These are phyloP conservation scores for Drosophila watanabei DNA, from an alignment of 1,140 invertebrate species.

Conservation along the genomic window DNA sequence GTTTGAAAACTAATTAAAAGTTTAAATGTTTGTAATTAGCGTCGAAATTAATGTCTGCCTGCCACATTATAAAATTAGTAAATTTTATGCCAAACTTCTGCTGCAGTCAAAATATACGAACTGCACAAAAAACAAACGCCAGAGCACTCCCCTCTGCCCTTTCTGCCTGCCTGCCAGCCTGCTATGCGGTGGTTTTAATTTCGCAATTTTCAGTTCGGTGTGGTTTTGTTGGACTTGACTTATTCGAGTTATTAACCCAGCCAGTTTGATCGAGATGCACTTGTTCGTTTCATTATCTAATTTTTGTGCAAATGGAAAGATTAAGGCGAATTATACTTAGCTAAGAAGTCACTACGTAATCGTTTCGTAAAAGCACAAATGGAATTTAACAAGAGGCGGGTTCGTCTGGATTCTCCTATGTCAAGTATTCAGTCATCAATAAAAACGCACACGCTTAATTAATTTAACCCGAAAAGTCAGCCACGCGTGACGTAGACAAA, in stretches of 20 bases:
- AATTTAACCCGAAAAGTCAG: constrained; percentile 81
- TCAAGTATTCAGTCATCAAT: constrained; percentile 73
- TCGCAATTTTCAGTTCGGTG: constrained; percentile 39
- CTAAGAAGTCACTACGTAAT: constrained; percentile 12
- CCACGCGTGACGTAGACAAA: constrained; percentile 71
- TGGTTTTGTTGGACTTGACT: constrained; percentile 27
- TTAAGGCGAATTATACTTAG: too few relatives aligned
- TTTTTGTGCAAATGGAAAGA: background rate
- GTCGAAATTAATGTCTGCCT: constrained; percentile 80
- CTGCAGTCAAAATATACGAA: constrained; percentile 54
- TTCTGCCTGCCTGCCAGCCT: constrained; percentile 18
- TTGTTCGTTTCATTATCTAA: background rate
- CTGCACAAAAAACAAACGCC: constrained; percentile 40
- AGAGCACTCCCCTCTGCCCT: constrained; percentile 10
- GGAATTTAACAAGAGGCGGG: constrained; percentile 7
- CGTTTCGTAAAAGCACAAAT: background rate
- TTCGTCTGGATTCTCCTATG: constrained; percentile 8
- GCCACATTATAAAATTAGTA: constrained; percentile 82
- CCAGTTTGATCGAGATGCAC: background rate
- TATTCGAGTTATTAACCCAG: constrained; percentile 6
- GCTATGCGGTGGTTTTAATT: constrained; percentile 41
- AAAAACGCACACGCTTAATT: constrained; percentile 83
- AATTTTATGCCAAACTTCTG: constrained; percentile 74
- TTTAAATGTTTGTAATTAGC: constrained; percentile 84
- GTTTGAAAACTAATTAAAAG: constrained; percentile 81